Base-by-base conservation (phyloP, 2,888 invertebrate genomes). In the Polylopha cassiicola region DNA sequence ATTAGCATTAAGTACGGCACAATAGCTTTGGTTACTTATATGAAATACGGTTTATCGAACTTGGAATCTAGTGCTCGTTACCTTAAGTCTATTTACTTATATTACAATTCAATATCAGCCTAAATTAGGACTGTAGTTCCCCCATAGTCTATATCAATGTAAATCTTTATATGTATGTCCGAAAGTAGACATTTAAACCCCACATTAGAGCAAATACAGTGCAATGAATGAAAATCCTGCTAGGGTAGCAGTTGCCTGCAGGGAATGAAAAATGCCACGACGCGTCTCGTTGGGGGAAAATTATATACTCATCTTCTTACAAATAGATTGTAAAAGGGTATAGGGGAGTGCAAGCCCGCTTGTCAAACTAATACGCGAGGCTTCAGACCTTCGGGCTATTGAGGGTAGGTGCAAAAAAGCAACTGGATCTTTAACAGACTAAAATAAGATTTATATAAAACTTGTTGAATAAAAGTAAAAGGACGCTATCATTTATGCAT, bases 261-360 rank as follows among this genome's bases (percentile, higher is more conserved):
- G 72, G 70, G 68, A 57, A 67, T 64, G 67, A 74, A 76, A 77
- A 78, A 72, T 64, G 67, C 70, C 61, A 46, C 63, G 55, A 56
- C 59, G 61, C 59, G 65, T 57, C 61, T 68, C 65, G 62, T 59
- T 57, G 60, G 69, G 71, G 72, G 66, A 65, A 65, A 78, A 77
- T 80, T 78, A 79, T 76, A 70, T 73, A 75, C 73, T 75, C 75
- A 74, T 76, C 68, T 73, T 61, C 61, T 65, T 70, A 78, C 78
- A 80, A 81, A 81, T 81, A 75, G 74, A 77, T 78, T 70, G 69
- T 72, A 68, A 74, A 41, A 75, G 72, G 65, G 66, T 56, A 62
- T 62, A 55, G 56, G 67, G 62, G 67, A 52, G 54, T 51, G 52
- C 68, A 47, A 44, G 33, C 37, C 48, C 59, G 56, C 61, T 73